Conservation (phyloP, 2,797 vertebrate genomes). For the Euphonia xanthogaster region DNA sequence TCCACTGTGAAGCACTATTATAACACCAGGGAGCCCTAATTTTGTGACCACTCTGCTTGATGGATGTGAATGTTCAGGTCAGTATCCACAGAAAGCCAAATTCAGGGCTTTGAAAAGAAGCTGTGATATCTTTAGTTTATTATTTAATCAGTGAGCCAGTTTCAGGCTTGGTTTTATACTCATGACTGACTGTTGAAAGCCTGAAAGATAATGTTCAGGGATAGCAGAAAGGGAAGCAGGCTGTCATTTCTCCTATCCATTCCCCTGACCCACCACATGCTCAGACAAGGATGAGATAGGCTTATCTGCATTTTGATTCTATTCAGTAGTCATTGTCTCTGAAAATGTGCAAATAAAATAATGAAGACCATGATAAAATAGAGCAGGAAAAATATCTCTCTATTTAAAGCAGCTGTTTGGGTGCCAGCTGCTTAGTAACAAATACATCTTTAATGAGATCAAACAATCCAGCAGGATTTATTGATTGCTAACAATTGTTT, state of each 20-base stretch:
- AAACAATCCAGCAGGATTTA: conserved; percentile 79
- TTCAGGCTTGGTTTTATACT: conserved; percentile 25
- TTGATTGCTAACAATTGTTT: conserved; percentile 82
- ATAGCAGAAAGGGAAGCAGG: conserved; percentile 7
- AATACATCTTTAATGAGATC: conserved; percentile 83
- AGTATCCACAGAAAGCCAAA: conserved; percentile 30
- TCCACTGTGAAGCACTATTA: neutral
- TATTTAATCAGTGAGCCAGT: conserved; percentile 29
- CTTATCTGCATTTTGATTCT: neutral
- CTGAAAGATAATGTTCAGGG: neutral
- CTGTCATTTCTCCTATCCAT: neutral
- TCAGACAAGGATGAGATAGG: neutral
- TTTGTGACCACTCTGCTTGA: neutral
- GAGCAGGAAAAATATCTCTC: conserved; percentile 71
- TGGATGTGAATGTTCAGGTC: conserved; percentile 24
- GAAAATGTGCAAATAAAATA: conserved; percentile 59
- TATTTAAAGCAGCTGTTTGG: conserved; percentile 85
- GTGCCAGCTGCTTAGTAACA: conserved; percentile 79
- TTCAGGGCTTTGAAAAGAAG: conserved; percentile 32
- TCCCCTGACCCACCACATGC: conserved; percentile 20
- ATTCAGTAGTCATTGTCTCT: conserved; percentile 37
- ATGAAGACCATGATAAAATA: conserved; percentile 74
- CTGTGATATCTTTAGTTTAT: conserved; percentile 27
- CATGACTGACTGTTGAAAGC: conserved; percentile 10
- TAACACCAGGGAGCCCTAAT: conserved; percentile 17